Evolutionary conservation across 2,888 invertebrate genomes (phyloP), one percentile per base, ranked within the genome.

Genomic region (Troides oblongomaculatus): DNA sequence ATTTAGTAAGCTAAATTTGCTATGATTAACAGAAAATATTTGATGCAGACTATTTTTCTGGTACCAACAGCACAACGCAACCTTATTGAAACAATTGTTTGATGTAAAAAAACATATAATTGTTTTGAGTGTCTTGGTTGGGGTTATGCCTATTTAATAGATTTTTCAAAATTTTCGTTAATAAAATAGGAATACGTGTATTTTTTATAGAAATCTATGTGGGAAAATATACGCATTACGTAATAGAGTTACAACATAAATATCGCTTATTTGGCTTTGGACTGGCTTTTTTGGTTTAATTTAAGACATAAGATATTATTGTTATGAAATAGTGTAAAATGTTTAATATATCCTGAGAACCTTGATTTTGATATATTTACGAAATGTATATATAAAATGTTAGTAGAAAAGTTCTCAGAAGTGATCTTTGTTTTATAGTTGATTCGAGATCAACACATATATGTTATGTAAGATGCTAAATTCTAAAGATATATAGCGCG

Each of bases 211-310:
- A 87, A 88, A 89, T 84, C 82, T 89, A 84, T 89, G 90, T 91
- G 92, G 92, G 92, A 92, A 92, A 92, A 87, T 86, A 92, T 92
- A 89, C 92, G 92, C 92, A 87, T 92, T 92, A 92, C 88, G 84
- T 84, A 85, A 83, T 91, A 91, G 89, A 88, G 83, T 87, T 88
- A 88, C 84, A 83, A 64, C 61, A 66, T 84, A 86, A 86, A 85
- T 66, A 70, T 60, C 66, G 89, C 88, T 87, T 88, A 77, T 84
- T 85, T 84, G 84, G 87, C 90, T 89, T 84, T 86, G 82, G 88
- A 89, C 89, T 89, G 88, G 90, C 91, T 89, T 88, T 46, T 84
- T 85, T 86, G 76, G 84, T 80, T 82, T 89, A 89, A 85, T 80
- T 66, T 85, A 84, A 84, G 84, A 81, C 80, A 79, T 81, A 81